These are phyloP conservation scores for Umimayanthus chanpuru DNA, from an alignment of 92 coral and sea anemone genomes.

Conservation along the genomic window DNA sequence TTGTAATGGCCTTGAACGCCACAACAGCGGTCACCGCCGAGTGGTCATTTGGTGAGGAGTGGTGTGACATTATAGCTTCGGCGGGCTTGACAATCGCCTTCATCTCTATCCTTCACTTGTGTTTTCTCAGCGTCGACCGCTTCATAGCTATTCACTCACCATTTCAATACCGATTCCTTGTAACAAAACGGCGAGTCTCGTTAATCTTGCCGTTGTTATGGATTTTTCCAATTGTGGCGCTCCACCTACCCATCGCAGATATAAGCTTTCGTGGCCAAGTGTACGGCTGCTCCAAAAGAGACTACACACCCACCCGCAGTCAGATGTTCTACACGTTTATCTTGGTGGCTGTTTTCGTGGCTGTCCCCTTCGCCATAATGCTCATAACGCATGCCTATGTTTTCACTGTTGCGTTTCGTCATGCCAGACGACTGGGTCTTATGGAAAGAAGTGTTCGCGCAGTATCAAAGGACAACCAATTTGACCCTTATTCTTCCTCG, in stretches of 20 bases:
- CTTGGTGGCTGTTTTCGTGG: constrained; percentile 63
- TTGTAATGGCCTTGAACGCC: constrained; percentile 81
- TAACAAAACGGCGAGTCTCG: constrained; percentile 63
- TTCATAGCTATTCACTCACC: constrained; percentile 82
- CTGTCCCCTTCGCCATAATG: constrained; percentile 74
- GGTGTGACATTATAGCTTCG: constrained; percentile 71
- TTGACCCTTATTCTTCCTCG: neutral
- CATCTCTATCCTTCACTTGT: constrained; percentile 87
- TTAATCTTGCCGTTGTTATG: constrained; percentile 54
- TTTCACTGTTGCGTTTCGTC: constrained; percentile 73
- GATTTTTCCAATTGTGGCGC: constrained; percentile 54
- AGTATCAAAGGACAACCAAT: constrained; percentile 23
- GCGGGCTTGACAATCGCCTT: constrained; percentile 74
- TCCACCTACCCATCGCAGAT: constrained; percentile 81
- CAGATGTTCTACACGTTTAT: constrained; percentile 67
- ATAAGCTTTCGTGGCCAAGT: constrained; percentile 77
- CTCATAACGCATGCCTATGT: constrained; percentile 74
- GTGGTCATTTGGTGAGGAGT: constrained; percentile 83
- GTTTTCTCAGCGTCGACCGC: constrained; percentile 85
- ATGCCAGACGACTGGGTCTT: constrained; percentile 70
- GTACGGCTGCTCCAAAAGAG: constrained; percentile 68
- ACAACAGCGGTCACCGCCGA: constrained; percentile 66
- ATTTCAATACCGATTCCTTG: constrained; percentile 68
- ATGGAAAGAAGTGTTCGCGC: constrained; percentile 60
- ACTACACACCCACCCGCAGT: constrained; percentile 14